Conservation (phyloP, 2,113 vertebrate species). For the Pogonocichla stellata region DNA sequence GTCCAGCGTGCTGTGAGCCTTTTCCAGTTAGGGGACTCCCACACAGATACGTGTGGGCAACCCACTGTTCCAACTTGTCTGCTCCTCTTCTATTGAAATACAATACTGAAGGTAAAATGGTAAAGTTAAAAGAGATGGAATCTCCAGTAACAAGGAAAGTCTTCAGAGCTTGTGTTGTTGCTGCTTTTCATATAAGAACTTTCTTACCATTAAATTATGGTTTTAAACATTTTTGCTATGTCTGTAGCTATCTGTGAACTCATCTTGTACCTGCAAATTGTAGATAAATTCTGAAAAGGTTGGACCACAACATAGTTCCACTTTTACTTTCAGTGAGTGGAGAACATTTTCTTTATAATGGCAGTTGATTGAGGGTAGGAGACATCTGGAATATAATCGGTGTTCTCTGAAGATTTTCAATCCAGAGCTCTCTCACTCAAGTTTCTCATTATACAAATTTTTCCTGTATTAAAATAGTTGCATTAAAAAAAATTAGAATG, state of each 20-base stretch:
- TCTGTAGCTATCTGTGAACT: not conserved
- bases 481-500: not conserved
- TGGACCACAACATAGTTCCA: not conserved
- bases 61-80: not conserved
- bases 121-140: not conserved
- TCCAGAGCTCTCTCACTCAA: not conserved
- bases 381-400: not conserved
- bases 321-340: not conserved
- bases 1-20: not conserved
- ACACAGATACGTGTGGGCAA: not conserved
- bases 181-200: not conserved
- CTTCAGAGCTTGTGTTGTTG: not conserved
- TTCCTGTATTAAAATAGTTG: not conserved
- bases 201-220: not conserved
- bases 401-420: not conserved
- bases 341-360: not conserved
- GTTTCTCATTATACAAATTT: not conserved
- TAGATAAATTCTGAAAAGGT: not conserved
- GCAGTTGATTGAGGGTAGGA: rapidly evolving
- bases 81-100: not conserved
- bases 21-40: not conserved
- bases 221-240: not conserved
- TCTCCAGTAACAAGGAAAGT: not conserved
- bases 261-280: not conserved
- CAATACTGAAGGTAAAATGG: not conserved